These are phyloP conservation scores for Oligia latruncula DNA, from an alignment of 2,888 invertebrate species.

Conservation along the genomic window DNA sequence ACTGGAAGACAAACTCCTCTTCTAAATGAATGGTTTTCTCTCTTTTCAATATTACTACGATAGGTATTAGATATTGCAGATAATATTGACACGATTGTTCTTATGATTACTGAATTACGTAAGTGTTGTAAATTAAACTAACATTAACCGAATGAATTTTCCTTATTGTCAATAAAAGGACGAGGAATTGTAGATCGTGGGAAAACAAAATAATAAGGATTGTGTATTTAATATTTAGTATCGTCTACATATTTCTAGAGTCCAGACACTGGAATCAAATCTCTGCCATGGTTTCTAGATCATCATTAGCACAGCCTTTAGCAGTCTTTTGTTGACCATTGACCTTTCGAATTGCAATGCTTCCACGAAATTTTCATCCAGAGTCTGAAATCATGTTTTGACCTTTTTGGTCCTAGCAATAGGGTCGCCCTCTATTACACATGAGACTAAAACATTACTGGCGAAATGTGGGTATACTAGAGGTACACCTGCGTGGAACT, in stretches of 20 bases:
- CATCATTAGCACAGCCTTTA: neutral
- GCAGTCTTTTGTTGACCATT: neutral
- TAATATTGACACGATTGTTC: neutral
- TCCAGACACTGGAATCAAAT: neutral
- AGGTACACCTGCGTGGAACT: too few relatives aligned
- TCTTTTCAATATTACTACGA: neutral
- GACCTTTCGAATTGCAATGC: neutral
- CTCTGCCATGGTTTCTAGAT: too few relatives aligned
- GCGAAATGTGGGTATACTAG: too few relatives aligned
- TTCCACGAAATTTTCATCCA: too few relatives aligned
- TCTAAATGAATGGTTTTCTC: neutral
- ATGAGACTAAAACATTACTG: too few relatives aligned
- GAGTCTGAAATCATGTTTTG: neutral
- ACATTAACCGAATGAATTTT: neutral
- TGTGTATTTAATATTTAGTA: neutral
- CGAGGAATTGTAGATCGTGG: neutral
- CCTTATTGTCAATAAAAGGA: slow-evolving; percentile 3
- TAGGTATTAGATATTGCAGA: neutral
- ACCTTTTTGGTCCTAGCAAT: neutral
- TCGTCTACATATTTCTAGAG: neutral
- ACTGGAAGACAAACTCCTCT: rapidly evolving
- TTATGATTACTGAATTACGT: slow-evolving; percentile 2
- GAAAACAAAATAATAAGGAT: neutral
- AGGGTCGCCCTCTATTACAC: neutral
- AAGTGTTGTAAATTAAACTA: slow-evolving; percentile 4